Percentiles rank a stretch among this genome's conserved stretches.
These are phyloP conservation scores for Semibalanus balanoides DNA, from an alignment of 1,140 invertebrate genomes.

Conservation along the genomic window DNA sequence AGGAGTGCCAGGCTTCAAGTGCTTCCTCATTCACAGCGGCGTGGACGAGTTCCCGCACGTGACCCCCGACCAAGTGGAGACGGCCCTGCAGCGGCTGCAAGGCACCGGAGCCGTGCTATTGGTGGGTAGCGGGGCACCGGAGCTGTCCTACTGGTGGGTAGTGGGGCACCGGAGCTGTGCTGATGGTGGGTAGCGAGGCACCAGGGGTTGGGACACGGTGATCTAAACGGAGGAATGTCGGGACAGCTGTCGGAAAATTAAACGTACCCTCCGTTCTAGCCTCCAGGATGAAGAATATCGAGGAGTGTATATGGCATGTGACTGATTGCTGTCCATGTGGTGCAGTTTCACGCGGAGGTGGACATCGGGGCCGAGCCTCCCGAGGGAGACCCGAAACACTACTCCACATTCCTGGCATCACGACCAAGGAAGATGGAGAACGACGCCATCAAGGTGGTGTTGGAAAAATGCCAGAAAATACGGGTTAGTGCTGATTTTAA, in stretches of 20 bases:
- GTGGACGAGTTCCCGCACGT: slow-evolving; percentile 49
- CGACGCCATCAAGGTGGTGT: slow-evolving; percentile 43
- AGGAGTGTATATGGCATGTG: too few species aligned
- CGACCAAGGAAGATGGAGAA: slow-evolving; percentile 50
- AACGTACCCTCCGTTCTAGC: too few species aligned
- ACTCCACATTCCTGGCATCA: slow-evolving; percentile 45
- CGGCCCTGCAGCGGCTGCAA: slow-evolving; percentile 38
- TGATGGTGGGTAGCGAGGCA: too few species aligned
- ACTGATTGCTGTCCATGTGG: too few species aligned
- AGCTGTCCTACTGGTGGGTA: too few species aligned
- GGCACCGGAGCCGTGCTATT: slow-evolving; percentile 41
- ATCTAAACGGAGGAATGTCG: too few species aligned
- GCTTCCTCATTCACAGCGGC: slow-evolving; percentile 50
- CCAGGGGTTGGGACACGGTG: too few species aligned
- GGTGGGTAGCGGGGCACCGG: slow-evolving; percentile 29
- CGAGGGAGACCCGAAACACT: slow-evolving; percentile 37
- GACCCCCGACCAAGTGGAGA: slow-evolving; percentile 36
- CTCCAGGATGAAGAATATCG: too few species aligned
- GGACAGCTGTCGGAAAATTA: too few species aligned
- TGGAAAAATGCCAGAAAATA: slow-evolving; percentile 39
- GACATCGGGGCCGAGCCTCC: slow-evolving; percentile 23
- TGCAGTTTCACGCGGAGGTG: slow-evolving; percentile 51
- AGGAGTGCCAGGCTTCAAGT: slow-evolving; percentile 57
- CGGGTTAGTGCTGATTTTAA: slow-evolving; percentile 39
- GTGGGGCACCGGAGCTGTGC: too few species aligned